Percentiles rank a stretch among this genome's conserved stretches.
Evolutionary conservation across 2,888 invertebrate genomes (phyloP).

Genomic region (Blastobasis lacticolella): DNA sequence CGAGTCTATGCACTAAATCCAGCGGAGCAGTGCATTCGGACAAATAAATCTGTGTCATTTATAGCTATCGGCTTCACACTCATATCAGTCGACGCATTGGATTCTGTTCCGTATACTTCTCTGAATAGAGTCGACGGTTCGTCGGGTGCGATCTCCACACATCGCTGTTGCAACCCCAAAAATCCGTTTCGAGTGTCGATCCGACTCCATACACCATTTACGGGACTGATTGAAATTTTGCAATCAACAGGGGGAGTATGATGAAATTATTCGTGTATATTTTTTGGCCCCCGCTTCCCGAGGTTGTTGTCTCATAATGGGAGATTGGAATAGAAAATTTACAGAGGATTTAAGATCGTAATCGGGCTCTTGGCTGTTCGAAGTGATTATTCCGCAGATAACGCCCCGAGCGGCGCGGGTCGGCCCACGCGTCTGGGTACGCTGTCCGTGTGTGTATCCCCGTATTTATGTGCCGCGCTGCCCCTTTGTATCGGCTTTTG

Average conservation of each 20-base stretch:
- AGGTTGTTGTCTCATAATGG: slow-evolving; percentile 62
- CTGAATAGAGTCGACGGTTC: slow-evolving; percentile 30
- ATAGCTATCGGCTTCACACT: slow-evolving; percentile 34
- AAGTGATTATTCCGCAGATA: slow-evolving; percentile 69
- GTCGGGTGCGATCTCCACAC: slow-evolving; percentile 15
- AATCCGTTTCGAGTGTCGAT: slow-evolving; percentile 67
- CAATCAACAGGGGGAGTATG: slow-evolving; percentile 70
- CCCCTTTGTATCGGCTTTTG: background rate
- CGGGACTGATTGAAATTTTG: slow-evolving; percentile 72
- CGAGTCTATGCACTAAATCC: slow-evolving; percentile 47
- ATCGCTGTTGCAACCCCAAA: slow-evolving; percentile 51
- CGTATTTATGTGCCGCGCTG: background rate
- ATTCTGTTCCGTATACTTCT: slow-evolving; percentile 25
- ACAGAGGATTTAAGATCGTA: slow-evolving; percentile 69
- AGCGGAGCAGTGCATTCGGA: slow-evolving; percentile 54
- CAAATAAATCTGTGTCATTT: slow-evolving; percentile 69
- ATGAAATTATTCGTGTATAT: slow-evolving; percentile 71
- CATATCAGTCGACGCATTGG: slow-evolving; percentile 1
- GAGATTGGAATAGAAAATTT: slow-evolving; percentile 63
- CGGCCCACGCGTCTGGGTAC: slow-evolving; percentile 49
- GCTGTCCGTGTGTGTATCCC: slow-evolving; percentile 22
- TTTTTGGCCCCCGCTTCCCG: slow-evolving; percentile 53
- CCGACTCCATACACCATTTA: slow-evolving; percentile 68
- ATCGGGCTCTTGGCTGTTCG: slow-evolving; percentile 68
- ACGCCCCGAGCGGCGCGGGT: slow-evolving; percentile 46